Evolutionary conservation across 1,140 invertebrate genomes (phyloP), one percentile per base, ranked within the genome.

Genomic region (Hylaeus volcanicus): DNA sequence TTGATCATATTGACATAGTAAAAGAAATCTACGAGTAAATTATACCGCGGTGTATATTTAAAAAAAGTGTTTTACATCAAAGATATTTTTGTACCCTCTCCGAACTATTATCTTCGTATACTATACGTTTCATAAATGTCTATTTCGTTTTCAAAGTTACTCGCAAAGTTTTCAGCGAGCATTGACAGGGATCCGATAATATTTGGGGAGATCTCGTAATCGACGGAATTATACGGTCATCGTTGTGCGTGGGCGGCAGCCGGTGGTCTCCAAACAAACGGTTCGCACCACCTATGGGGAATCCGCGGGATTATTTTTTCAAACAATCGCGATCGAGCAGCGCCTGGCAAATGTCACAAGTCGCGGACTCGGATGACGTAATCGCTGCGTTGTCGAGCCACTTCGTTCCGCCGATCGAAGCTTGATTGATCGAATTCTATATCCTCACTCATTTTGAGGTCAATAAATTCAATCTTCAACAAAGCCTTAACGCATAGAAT

Each of bases 231-330:
- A 86, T 77, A 61, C 66, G 84, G 48, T 81, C 60, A 74, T 83
- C 69, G 61, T 2, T 2, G 43, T 51, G 81, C 82, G 86, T 81
- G 78, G 82, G 86, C 65, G 85, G 14, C 45, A 41, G 60, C 37
- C 56, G 45, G 66, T 37, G 83, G 55, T 87, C 73, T 74, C 45
- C 79, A 88, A 88, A 88, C 86, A 86, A 84, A 84, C 79, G 41
- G 39, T 58, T 26, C 56, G 48, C 66, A 77, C 84, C 81, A 76
- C 87, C 87, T 88, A 88, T 88, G 77, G 86, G 66, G 86, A 79
- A 84, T 84, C 72, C 66, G 66, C 72, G 64, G 39, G 51, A 56
- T 88, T 88, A 84, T 88, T 84, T 88, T 88, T 88, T 82, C 69
- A 87, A 79, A 87, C 76, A 74, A 78, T 85, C 71, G 58, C 58